Conservation (phyloP, 1,140 invertebrate species). For the Ceratina australensis region DNA sequence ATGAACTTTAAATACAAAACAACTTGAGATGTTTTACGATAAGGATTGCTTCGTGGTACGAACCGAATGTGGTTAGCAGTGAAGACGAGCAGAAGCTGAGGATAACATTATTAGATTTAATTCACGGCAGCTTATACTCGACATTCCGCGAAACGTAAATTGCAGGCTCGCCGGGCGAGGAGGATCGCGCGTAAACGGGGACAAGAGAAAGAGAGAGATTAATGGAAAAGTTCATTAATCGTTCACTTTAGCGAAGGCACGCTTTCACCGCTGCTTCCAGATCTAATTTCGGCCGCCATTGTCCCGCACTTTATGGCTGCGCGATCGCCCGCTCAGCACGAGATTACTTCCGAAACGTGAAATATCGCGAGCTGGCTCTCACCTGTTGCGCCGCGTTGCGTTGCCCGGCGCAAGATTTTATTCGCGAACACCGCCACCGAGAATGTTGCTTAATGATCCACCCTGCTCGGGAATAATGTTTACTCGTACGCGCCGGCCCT, state of each 20-base stretch:
- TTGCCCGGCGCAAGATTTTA: constrained; percentile 34
- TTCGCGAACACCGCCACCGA: constrained; percentile 8
- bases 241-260: constrained; percentile 4
- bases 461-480: constrained; percentile 11
- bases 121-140: too few species aligned
- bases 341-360: constrained; percentile 48
- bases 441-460: constrained; percentile 34
- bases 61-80: too few species aligned
- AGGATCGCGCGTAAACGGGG: not conserved
- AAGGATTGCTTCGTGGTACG: too few species aligned
- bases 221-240: constrained; percentile 23
- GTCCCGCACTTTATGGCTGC: constrained; percentile 33
- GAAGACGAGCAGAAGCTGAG: too few species aligned
- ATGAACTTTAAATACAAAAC: too few species aligned
- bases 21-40: too few species aligned
- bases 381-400: constrained; percentile 35
- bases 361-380: constrained; percentile 41
- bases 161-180: too few species aligned
- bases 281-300: constrained; percentile 41
- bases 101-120: too few species aligned
- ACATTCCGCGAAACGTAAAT: too few species aligned
- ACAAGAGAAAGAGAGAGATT: not conserved
- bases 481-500: not conserved
- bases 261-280: constrained; percentile 2
- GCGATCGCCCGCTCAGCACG: constrained; percentile 38